Evolutionary conservation across 2,113 vertebrate species (phyloP).

Genomic region (Struthio camelus): DNA sequence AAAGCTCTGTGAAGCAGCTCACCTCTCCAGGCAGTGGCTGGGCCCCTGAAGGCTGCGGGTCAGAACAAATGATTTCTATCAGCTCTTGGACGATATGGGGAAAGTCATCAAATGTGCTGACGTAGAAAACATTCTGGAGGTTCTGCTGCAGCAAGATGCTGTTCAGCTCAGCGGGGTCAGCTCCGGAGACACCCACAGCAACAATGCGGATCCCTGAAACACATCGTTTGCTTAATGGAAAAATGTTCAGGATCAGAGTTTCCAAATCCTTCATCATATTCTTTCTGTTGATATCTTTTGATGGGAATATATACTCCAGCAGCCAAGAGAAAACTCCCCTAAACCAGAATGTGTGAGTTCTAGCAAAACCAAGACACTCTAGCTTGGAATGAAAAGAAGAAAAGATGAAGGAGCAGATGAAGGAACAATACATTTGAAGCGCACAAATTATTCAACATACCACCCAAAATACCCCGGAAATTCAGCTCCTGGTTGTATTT

Average conservation of each 20-base stretch:
- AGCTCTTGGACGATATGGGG: conserved; percentile 83
- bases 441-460: accelerated
- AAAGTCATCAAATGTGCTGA: conserved; percentile 83
- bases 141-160: conserved; percentile 77
- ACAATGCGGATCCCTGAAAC: conserved; percentile 83
- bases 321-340: accelerated
- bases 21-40: not conserved
- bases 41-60: not conserved
- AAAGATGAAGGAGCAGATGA: not conserved
- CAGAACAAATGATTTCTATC: conserved; percentile 80
- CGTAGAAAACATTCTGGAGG: conserved; percentile 82
- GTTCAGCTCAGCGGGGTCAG: conserved; percentile 81
- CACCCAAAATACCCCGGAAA: not conserved
- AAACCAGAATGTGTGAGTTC: not conserved
- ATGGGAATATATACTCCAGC: not conserved
- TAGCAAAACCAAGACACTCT: not conserved
- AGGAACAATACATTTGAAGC: not conserved
- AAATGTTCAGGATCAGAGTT: not conserved
- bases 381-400: not conserved
- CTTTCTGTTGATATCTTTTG: not conserved
- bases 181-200: conserved; percentile 83
- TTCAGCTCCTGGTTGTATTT: not conserved
- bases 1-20: not conserved
- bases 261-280: not conserved
- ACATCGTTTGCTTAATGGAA: not conserved